These are phyloP conservation scores for Drosophila elegans DNA, from an alignment of 1,140 invertebrate genomes.

Conservation along the genomic window DNA sequence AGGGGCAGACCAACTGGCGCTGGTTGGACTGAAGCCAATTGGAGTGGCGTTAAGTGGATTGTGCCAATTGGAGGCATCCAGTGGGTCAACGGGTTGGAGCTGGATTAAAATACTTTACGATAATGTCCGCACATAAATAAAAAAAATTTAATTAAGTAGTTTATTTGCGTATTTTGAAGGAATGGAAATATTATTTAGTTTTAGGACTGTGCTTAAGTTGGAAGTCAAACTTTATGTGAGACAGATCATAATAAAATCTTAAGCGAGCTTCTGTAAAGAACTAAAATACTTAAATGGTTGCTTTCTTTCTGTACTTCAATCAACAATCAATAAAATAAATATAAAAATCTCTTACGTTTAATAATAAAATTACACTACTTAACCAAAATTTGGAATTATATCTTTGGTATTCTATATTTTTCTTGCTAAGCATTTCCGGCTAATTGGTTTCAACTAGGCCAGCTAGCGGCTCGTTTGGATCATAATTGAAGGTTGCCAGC, in stretches of 20 bases:
- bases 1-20: conserved; percentile 43
- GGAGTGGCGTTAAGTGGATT: conserved; percentile 21
- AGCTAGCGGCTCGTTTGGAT: conserved; percentile 51
- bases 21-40: conserved; percentile 17
- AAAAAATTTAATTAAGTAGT: neutral
- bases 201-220: no score
- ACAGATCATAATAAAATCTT: no score
- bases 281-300: no score
- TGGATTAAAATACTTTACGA: neutral
- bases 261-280: no score
- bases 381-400: no score
- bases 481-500: conserved; percentile 33
- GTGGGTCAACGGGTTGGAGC: conserved; percentile 8
- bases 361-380: no score
- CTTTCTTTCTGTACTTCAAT: no score
- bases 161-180: neutral
- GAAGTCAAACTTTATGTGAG: no score
- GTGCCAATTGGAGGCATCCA: conserved; percentile 8
- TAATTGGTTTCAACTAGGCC: conserved; percentile 55
- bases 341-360: no score
- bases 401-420: no score
- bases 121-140: conserved; percentile 1
- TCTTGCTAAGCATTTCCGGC: no score
- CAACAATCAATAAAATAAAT: no score
- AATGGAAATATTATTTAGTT: neutral